phyloP scores from a whole-genome alignment of 1,140 invertebrate species.

The Uloborus diversus region DNA sequence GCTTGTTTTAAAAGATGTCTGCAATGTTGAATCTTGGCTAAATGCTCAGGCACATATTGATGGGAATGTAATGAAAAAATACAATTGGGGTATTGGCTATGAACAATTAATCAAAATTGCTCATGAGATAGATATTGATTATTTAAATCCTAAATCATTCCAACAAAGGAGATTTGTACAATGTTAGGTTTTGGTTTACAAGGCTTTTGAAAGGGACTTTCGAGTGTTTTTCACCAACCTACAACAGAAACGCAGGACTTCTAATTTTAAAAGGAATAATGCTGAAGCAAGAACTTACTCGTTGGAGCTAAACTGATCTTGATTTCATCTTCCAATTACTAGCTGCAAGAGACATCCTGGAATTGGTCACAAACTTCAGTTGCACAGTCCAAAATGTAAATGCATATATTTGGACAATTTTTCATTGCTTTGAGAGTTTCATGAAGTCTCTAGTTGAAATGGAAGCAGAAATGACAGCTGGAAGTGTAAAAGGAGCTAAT shows the following conservation, averaged over 20 bases:
- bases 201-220: constrained; percentile 12
- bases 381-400: constrained; percentile 17
- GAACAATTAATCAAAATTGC: constrained; percentile 18
- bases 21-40: not conserved
- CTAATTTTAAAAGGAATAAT: not conserved
- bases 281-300: not conserved
- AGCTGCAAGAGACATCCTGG: constrained; percentile 4
- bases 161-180: constrained; percentile 17
- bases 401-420: constrained; percentile 24
- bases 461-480: constrained; percentile 6
- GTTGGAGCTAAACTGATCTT: not conserved
- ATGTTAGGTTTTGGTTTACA: not conserved
- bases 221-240: constrained; percentile 14
- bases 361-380: constrained; percentile 13
- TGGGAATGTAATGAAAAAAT: constrained; percentile 12
- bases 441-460: constrained; percentile 1
- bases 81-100: constrained; percentile 21
- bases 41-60: constrained; percentile 7
- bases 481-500: not conserved
- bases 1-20: constrained; percentile 5
- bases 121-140: constrained; percentile 7
- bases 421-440: constrained; percentile 2
- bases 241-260: constrained; percentile 2
- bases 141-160: constrained; percentile 18
- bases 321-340: constrained; percentile 13